These are phyloP conservation scores for Thamnaconus septentrionalis DNA, from an alignment of 2,113 vertebrate genomes.

Conservation along the genomic window DNA sequence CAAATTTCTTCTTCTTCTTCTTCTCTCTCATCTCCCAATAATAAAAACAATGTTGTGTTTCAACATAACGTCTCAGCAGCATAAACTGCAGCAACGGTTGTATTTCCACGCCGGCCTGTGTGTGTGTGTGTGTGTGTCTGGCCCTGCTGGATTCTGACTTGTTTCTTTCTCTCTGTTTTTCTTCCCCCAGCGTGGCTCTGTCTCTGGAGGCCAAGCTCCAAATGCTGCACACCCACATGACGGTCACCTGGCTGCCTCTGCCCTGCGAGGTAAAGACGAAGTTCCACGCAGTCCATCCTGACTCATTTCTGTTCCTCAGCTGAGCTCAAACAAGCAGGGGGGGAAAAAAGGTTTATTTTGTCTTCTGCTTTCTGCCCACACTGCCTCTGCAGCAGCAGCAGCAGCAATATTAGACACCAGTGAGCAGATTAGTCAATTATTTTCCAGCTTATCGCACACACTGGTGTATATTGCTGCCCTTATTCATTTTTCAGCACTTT, in stretches of 20 bases:
- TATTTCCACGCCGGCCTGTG: too few species aligned
- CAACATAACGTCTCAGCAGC: too few species aligned
- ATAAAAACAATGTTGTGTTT: too few species aligned
- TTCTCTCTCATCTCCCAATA: too few species aligned
- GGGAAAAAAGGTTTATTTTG: neutral
- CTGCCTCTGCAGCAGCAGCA: neutral
- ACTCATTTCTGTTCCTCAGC: conserved; percentile 3
- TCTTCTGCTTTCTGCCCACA: neutral
- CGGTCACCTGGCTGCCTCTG: conserved; percentile 89
- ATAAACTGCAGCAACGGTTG: too few species aligned
- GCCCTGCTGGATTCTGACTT: neutral
- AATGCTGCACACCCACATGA: conserved; percentile 96
- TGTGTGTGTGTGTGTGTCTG: too few species aligned
- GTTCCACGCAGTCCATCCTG: neutral
- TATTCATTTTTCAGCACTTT: too few species aligned
- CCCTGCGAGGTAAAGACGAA: conserved; percentile 85
- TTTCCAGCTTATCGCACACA: too few species aligned
- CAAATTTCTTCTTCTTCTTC: too few species aligned
- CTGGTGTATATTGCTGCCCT: too few species aligned
- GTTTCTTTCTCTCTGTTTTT: neutral
- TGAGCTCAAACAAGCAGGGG: neutral
- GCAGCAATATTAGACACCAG: neutral
- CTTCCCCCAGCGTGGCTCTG: conserved; percentile 82
- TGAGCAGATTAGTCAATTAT: neutral
- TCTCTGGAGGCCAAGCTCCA: conserved; percentile 95